A percentile compares a stretch with the other conserved stretches of the same genome.
Evolutionary conservation across 2,888 invertebrate genomes (phyloP).

Genomic region (Uloborus plumipes): DNA sequence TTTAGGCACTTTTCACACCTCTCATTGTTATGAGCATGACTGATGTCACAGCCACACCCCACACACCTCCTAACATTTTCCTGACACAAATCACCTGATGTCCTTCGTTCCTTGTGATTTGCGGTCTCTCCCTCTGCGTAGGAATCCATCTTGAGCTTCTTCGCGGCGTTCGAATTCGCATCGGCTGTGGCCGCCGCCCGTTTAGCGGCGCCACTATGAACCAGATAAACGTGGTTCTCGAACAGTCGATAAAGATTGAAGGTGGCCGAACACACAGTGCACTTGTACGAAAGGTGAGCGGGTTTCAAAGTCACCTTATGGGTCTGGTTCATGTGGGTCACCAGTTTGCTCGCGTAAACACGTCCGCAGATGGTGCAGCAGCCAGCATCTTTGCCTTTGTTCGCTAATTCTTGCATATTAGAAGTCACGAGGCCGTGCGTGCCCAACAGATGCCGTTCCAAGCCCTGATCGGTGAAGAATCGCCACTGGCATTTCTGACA

Average conservation of each 20-base stretch:
- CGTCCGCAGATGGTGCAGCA: conserved; percentile 95
- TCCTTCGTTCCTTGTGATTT: conserved; percentile 33
- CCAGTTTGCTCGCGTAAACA: conserved; percentile 93
- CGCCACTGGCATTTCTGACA: conserved; percentile 96
- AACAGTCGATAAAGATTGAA: conserved; percentile 96
- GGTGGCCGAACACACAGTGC: conserved; percentile 93
- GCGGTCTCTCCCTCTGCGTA: conserved; percentile 3
- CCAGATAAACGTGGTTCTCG: conserved; percentile 93
- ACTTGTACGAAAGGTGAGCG: conserved; percentile 93
- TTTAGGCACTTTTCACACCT: conserved; percentile 62
- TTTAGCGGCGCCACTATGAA: conserved; percentile 81
- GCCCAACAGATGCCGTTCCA: conserved; percentile 93
- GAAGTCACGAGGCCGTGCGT: conserved; percentile 95
- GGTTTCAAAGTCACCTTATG: conserved; percentile 93
- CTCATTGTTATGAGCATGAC: conserved; percentile 24
- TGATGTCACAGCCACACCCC: conserved; percentile 34
- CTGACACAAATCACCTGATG: conserved; percentile 18
- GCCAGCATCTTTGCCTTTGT: conserved; percentile 93
- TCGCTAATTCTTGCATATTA: conserved; percentile 95
- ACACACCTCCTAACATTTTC: conserved; percentile 36
- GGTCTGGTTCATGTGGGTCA: conserved; percentile 89
- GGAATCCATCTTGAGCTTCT: conserved; percentile 26
- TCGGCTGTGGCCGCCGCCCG: conserved; percentile 39
- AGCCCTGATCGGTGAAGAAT: conserved; percentile 96
- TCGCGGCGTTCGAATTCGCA: conserved; percentile 47